Conservation (phyloP, 2,797 vertebrate species). For the Lates japonicus region DNA sequence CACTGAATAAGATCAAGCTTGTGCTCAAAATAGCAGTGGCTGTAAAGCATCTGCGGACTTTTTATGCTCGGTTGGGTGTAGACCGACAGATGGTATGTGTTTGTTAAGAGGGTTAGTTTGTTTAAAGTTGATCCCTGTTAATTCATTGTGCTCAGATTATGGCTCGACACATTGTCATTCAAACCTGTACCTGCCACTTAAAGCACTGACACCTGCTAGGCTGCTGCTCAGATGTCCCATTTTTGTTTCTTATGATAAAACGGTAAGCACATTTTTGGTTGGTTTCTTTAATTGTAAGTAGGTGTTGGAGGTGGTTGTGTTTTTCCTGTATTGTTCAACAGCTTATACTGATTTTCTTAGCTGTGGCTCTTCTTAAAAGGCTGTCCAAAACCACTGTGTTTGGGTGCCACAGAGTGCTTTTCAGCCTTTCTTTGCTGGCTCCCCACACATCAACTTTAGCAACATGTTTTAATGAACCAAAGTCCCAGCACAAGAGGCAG, state of each 20-base stretch:
- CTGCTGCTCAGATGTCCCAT: conserved; percentile 42
- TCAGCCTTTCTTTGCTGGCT: conserved; percentile 7
- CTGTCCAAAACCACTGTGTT: conserved; percentile 7
- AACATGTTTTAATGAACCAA: conserved; percentile 26
- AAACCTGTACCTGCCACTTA: conserved; percentile 22
- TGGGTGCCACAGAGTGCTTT: not conserved
- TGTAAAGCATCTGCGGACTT: conserved; percentile 33
- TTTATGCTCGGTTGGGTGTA: conserved; percentile 1
- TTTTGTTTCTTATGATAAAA: conserved; percentile 19
- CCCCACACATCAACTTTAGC: not conserved
- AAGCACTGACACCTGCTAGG: conserved; percentile 29
- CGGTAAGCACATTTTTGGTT: not conserved
- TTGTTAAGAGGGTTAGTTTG: conserved; percentile 24
- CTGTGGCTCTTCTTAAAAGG: not conserved
- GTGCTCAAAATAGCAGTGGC: conserved; percentile 43
- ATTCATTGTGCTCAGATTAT: conserved; percentile 7
- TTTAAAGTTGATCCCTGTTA: conserved; percentile 45
- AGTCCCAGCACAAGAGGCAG: not conserved
- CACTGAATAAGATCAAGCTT: conserved; percentile 23
- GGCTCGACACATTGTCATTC: conserved; percentile 21
- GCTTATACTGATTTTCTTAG: not conserved
- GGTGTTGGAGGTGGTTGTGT: conserved; percentile 12
- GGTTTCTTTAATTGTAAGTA: conserved; percentile 24
- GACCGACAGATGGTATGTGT: conserved; percentile 38
- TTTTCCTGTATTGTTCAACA: not conserved